phyloP scores from a whole-genome alignment of 2,797 vertebrate species.

The Spea hammondii region DNA sequence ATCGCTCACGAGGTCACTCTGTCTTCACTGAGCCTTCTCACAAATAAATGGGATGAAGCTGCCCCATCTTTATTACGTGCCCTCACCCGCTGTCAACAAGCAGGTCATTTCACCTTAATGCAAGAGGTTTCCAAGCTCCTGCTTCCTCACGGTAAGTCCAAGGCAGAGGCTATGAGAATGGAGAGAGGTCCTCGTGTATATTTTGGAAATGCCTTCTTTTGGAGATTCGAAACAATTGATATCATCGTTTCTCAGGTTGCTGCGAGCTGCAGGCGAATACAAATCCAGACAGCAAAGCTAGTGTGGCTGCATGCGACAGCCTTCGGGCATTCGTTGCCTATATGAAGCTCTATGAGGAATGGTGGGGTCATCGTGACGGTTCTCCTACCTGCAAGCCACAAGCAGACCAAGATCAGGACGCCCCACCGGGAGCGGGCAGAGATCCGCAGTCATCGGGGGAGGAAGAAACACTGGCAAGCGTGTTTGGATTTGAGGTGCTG shows the following conservation, averaged over 20 bases:
- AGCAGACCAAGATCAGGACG: conserved; percentile 6
- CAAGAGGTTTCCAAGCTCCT: conserved; percentile 74
- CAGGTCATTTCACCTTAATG: conserved; percentile 73
- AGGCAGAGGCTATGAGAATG: too few relatives aligned
- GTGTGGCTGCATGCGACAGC: conserved; percentile 67
- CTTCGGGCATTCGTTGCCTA: conserved; percentile 81
- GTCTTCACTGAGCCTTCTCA: conserved; percentile 69
- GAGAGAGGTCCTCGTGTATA: too few relatives aligned
- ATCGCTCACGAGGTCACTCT: conserved; percentile 83
- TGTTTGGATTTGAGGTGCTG: conserved; percentile 65
- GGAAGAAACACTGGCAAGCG: conserved; percentile 47
- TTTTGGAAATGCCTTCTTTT: too few relatives aligned
- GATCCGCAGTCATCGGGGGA: conserved; percentile 17
- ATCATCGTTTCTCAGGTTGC: conserved; percentile 58
- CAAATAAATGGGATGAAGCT: conserved; percentile 61
- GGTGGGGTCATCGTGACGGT: conserved; percentile 73
- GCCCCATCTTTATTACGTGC: conserved; percentile 72
- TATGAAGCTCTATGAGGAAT: conserved; percentile 76
- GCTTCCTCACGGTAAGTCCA: conserved; percentile 73
- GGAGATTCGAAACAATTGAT: too few relatives aligned
- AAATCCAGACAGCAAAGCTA: conserved; percentile 57
- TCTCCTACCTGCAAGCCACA: conserved; percentile 5
- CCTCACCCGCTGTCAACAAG: conserved; percentile 67
- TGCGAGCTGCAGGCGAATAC: conserved; percentile 64
- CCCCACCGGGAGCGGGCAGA: conserved; percentile 27